Evolutionary conservation across 2,113 vertebrate genomes (phyloP).

Genomic region (Chaetura pelagica): DNA sequence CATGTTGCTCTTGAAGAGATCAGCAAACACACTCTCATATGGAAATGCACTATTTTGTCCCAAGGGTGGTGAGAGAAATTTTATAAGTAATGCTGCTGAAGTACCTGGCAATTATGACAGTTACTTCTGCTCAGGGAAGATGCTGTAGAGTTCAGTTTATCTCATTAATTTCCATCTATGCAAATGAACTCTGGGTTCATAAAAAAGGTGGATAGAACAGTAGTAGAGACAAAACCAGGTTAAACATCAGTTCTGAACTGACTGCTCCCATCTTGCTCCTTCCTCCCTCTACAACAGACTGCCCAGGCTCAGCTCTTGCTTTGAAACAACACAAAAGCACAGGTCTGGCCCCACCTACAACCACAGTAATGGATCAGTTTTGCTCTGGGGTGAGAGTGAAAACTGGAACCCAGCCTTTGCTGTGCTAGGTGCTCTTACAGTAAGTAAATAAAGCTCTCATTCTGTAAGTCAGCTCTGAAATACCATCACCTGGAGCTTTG

Average conservation of each 20-base stretch:
- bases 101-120: background rate
- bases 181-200: too few relatives aligned
- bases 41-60: background rate
- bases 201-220: background rate
- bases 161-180: background rate
- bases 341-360: background rate
- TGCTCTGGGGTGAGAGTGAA: background rate
- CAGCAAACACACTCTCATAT: background rate
- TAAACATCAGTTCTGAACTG: background rate
- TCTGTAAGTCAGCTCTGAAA: slow-evolving; percentile 15
- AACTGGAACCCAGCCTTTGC: background rate
- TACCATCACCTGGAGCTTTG: background rate
- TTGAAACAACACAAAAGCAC: background rate
- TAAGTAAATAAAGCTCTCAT: background rate
- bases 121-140: background rate
- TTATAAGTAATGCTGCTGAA: background rate
- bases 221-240: background rate
- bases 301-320: background rate
- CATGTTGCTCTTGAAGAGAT: background rate
- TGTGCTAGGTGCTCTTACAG: background rate
- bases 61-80: background rate
- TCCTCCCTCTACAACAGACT: background rate
- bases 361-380: background rate
- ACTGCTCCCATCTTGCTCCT: background rate
- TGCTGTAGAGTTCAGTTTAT: background rate